Evolutionary conservation across 2,888 invertebrate species (phyloP).

Genomic region (Lysandra bellargus): DNA sequence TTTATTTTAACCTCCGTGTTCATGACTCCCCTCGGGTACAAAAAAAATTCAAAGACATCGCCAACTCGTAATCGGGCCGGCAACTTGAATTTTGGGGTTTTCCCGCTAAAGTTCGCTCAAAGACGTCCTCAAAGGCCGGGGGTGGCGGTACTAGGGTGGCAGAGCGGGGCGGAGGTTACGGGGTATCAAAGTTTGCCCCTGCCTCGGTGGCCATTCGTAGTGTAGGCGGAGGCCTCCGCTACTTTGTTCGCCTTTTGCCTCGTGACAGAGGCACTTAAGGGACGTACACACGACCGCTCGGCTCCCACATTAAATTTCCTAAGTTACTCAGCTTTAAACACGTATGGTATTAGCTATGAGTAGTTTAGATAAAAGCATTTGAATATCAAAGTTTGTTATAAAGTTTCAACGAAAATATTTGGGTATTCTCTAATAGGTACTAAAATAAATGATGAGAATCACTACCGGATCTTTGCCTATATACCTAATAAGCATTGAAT

Average conservation of each 20-base stretch:
- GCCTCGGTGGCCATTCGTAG: slow-evolving; percentile 65
- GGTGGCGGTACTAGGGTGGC: slow-evolving; percentile 71
- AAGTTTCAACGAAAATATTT: background rate
- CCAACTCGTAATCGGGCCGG: slow-evolving; percentile 74
- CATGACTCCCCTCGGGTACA: slow-evolving; percentile 48
- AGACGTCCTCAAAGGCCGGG: slow-evolving; percentile 78
- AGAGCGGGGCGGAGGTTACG: slow-evolving; percentile 64
- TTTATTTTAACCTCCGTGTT: background rate
- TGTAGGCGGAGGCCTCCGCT: slow-evolving; percentile 62
- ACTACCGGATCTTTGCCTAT: too few relatives aligned
- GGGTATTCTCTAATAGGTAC: background rate
- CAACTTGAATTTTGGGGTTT: slow-evolving; percentile 78
- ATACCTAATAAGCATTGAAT: too few relatives aligned
- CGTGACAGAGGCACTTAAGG: slow-evolving; percentile 77
- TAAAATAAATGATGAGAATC: background rate
- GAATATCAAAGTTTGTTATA: background rate
- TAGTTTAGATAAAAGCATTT: slow-evolving; percentile 15
- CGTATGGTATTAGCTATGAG: slow-evolving; percentile 32
- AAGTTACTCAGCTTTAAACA: slow-evolving; percentile 40
- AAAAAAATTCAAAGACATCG: slow-evolving; percentile 74
- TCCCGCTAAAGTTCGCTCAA: slow-evolving; percentile 76
- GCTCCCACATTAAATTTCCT: slow-evolving; percentile 55
- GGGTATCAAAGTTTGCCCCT: slow-evolving; percentile 72
- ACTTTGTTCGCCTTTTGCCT: slow-evolving; percentile 78
- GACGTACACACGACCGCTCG: slow-evolving; percentile 64